These are phyloP conservation scores for Hydrolagus affinis DNA, from an alignment of 2,113 vertebrate genomes.

Conservation along the genomic window DNA sequence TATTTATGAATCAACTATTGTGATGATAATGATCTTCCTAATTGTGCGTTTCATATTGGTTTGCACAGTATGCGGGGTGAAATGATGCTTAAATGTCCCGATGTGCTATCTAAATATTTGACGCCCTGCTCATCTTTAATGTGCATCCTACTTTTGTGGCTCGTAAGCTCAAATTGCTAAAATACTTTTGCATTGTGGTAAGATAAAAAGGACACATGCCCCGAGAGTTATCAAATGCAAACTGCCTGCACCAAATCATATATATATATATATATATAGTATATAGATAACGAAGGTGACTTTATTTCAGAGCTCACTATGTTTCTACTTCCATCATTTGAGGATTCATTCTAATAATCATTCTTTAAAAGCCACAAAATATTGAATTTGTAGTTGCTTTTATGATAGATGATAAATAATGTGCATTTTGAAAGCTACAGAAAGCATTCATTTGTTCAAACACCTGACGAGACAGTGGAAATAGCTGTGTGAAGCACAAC, in stretches of 20 bases:
- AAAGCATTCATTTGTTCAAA: background rate
- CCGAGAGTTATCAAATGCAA: background rate
- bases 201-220: background rate
- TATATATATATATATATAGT: no score
- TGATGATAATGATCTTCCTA: conserved; percentile 47
- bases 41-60: conserved; percentile 37
- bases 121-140: conserved; percentile 17
- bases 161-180: background rate
- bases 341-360: background rate
- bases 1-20: conserved; percentile 45
- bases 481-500: background rate
- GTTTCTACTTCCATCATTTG: background rate
- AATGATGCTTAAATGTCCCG: conserved; percentile 15
- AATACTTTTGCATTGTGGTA: background rate
- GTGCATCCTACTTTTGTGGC: background rate
- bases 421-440: background rate
- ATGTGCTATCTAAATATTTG: background rate
- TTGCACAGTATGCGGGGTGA: background rate
- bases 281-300: background rate
- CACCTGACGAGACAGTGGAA: background rate
- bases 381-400: no score
- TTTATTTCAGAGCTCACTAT: background rate
- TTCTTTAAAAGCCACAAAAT: background rate
- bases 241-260: background rate
- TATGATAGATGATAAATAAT: background rate